These are phyloP conservation scores for Cherax quadricarinatus DNA, from an alignment of 1,140 invertebrate species.

Conservation along the genomic window DNA sequence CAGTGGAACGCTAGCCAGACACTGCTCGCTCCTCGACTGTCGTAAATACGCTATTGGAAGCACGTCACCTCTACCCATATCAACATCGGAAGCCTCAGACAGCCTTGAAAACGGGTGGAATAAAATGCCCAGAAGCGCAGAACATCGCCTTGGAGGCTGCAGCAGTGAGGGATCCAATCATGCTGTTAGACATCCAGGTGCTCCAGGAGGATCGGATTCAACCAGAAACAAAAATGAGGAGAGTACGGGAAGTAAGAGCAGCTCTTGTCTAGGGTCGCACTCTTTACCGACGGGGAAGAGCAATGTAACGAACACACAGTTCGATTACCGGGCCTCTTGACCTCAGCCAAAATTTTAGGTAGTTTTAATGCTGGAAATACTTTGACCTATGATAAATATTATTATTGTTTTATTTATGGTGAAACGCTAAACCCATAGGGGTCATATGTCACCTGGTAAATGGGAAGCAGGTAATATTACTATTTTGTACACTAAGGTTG, in stretches of 20 bases:
- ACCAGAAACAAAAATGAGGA: background rate
- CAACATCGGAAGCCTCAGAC: background rate
- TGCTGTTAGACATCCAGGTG: background rate
- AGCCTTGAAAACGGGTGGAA: background rate
- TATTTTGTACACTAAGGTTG: no score
- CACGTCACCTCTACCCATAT: slow-evolving; percentile 34
- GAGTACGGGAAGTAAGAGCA: background rate
- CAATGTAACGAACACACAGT: background rate
- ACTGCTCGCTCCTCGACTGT: slow-evolving; percentile 59
- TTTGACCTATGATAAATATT: no score
- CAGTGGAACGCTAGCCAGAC: slow-evolving; percentile 12
- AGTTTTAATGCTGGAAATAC: background rate
- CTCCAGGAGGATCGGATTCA: background rate
- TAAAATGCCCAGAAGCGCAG: background rate
- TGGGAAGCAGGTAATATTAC: no score
- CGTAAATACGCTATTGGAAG: slow-evolving; percentile 41
- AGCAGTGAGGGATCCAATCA: background rate
- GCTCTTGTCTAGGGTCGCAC: background rate
- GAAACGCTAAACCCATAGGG: no score
- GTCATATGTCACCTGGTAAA: no score
- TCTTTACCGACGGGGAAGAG: background rate
- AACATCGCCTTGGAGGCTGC: no score
- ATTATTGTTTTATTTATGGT: no score
- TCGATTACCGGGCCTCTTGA: background rate
- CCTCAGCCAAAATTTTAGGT: background rate